These are phyloP conservation scores for Tursiops truncatus DNA, from an alignment of 2,113 vertebrate species.

Conservation along the genomic window DNA sequence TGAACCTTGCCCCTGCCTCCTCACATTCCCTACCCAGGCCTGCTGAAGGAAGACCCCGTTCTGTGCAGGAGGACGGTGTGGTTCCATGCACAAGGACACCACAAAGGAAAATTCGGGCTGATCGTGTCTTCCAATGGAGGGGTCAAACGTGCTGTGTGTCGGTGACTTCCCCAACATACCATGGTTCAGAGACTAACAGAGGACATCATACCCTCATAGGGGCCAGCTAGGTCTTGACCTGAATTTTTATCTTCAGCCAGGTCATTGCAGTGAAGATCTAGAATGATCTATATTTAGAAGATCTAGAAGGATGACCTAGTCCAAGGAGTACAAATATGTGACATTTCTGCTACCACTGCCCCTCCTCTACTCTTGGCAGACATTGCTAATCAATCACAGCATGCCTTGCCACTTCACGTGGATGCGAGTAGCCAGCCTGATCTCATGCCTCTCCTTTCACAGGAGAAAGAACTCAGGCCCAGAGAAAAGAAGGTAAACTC, in stretches of 20 bases:
- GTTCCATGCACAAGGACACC: background rate
- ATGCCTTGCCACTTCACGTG: background rate
- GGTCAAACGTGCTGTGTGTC: background rate
- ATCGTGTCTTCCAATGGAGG: background rate
- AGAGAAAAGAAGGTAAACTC: background rate
- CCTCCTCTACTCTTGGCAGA: background rate
- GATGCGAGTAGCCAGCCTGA: background rate
- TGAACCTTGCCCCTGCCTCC: background rate
- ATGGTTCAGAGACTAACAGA: background rate
- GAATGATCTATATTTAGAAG: background rate
- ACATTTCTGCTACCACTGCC: background rate
- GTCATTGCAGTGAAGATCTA: background rate
- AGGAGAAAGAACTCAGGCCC: background rate
- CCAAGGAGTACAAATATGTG: background rate
- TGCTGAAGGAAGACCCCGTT: background rate
- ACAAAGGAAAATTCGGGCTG: background rate
- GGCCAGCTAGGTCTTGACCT: background rate
- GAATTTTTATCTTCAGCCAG: background rate
- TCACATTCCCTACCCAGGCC: background rate
- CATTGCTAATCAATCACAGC: background rate
- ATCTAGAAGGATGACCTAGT: background rate
- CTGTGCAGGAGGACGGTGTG: rapidly evolving
- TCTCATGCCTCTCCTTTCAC: background rate
- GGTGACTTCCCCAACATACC: background rate
- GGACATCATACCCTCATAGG: too few relatives aligned